Percentiles rank a stretch among this genome's conserved stretches.
phyloP scores from a whole-genome alignment of 2,888 invertebrate genomes.

The Trichacis sp. region DNA sequence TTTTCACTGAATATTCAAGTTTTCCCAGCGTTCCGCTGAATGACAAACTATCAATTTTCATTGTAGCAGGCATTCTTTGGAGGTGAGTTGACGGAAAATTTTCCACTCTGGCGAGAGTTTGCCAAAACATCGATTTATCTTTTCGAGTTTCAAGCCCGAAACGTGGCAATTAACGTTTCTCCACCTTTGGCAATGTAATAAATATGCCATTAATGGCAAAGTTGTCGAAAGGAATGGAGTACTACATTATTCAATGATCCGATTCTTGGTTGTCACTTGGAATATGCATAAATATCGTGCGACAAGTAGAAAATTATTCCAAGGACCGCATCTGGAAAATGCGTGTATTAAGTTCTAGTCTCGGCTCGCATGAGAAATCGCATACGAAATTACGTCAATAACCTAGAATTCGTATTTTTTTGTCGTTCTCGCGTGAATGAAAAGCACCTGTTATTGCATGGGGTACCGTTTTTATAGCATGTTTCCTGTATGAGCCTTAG shows the following conservation, averaged over 20 bases:
- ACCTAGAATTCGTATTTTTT: constrained; percentile 40
- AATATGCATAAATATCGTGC: constrained; percentile 29
- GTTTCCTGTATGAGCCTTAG: constrained; percentile 26
- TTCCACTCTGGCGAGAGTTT: background rate
- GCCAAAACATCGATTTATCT: background rate
- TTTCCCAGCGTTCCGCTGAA: background rate
- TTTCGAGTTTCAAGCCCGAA: background rate
- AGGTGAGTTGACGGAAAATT: constrained; percentile 14
- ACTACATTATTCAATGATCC: constrained; percentile 1
- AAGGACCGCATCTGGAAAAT: constrained; percentile 29
- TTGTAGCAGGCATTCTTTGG: constrained; percentile 13
- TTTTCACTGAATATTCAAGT: background rate
- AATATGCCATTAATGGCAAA: too few relatives aligned
- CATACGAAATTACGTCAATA: constrained; percentile 37
- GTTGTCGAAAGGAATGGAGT: background rate
- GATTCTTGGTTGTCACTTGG: constrained; percentile 2
- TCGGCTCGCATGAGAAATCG: constrained; percentile 27
- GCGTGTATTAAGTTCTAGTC: constrained; percentile 12
- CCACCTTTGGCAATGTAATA: background rate
- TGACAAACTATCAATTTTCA: background rate
- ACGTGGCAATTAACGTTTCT: background rate
- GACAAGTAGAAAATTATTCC: constrained; percentile 23
- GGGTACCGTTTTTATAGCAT: constrained; percentile 22
- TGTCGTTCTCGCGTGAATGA: constrained; percentile 27
- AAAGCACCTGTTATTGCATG: constrained; percentile 38